Conservation (phyloP, 2,113 vertebrate species). For the Silurus meridionalis region DNA sequence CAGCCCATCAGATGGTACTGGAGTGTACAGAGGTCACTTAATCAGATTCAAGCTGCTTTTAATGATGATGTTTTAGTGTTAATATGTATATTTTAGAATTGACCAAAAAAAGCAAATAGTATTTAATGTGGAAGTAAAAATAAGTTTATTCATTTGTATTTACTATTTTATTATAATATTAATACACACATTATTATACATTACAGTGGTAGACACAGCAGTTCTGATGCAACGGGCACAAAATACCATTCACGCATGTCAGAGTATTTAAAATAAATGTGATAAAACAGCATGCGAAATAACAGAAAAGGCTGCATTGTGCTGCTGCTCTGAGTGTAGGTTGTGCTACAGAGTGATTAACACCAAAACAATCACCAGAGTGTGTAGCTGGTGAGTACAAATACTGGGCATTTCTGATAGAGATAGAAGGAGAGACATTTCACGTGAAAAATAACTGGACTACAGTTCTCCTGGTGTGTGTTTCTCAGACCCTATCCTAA, state of each 20-base stretch:
- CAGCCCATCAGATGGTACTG: background rate
- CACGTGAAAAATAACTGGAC: background rate
- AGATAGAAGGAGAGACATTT: background rate
- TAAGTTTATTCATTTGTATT: constrained; percentile 12
- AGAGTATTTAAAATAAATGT: constrained; percentile 22
- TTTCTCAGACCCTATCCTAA: background rate
- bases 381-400: constrained; percentile 19
- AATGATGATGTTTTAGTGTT: background rate
- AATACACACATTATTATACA: constrained; percentile 13
- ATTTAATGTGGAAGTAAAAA: constrained; percentile 5
- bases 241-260: constrained; percentile 9
- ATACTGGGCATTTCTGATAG: background rate
- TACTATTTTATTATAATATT: constrained; percentile 23
- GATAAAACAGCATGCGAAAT: background rate
- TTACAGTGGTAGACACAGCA: background rate
- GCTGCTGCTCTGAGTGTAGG: constrained; percentile 6
- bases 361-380: constrained; percentile 2
- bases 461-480: background rate
- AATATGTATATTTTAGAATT: background rate
- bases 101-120: background rate
- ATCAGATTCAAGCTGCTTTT: background rate
- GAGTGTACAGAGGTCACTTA: background rate
- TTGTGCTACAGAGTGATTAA: background rate
- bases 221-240: background rate
- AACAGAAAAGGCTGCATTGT: constrained; percentile 15